Conservation (phyloP, 53 echinoderm and acorn worm genomes). For the Henricia sp. region DNA sequence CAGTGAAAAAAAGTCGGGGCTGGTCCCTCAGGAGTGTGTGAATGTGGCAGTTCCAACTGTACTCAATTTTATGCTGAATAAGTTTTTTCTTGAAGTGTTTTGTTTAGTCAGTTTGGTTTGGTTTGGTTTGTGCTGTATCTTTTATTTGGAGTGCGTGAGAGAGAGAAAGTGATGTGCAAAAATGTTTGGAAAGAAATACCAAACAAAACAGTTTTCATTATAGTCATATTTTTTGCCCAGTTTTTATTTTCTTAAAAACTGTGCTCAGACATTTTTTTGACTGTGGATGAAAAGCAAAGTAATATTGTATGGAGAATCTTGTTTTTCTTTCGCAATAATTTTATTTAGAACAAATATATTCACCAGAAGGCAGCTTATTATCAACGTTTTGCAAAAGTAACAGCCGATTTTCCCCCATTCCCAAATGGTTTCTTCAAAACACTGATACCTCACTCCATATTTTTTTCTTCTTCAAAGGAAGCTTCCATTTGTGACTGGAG, state of each 20-base stretch:
- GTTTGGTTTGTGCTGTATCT: too few species aligned
- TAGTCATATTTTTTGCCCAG: too few species aligned
- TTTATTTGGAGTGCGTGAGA: too few species aligned
- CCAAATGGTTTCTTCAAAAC: conserved; percentile 45
- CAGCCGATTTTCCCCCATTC: neutral
- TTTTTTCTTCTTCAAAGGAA: conserved; percentile 28
- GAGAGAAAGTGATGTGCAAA: too few species aligned
- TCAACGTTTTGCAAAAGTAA: conserved; percentile 37
- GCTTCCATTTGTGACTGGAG: conserved; percentile 56
- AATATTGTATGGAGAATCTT: conserved; percentile 36
- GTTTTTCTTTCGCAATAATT: conserved; percentile 50
- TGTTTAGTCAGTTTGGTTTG: too few species aligned
- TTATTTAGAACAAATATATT: conserved; percentile 54
- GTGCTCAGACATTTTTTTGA: too few species aligned
- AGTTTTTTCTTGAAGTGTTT: too few species aligned
- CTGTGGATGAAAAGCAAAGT: conserved; percentile 34
- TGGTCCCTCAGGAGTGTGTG: conserved; percentile 45
- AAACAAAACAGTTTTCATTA: too few species aligned
- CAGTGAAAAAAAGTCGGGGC: conserved; percentile 31
- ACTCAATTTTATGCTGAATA: too few species aligned
- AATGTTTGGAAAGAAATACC: too few species aligned
- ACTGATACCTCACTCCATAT: conserved; percentile 44
- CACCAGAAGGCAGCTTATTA: conserved; percentile 61
- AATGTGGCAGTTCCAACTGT: too few species aligned
- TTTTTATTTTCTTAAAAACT: too few species aligned